Base-by-base conservation (phyloP, 2,797 vertebrate species). In the Melanotaenia maccullochi region DNA sequence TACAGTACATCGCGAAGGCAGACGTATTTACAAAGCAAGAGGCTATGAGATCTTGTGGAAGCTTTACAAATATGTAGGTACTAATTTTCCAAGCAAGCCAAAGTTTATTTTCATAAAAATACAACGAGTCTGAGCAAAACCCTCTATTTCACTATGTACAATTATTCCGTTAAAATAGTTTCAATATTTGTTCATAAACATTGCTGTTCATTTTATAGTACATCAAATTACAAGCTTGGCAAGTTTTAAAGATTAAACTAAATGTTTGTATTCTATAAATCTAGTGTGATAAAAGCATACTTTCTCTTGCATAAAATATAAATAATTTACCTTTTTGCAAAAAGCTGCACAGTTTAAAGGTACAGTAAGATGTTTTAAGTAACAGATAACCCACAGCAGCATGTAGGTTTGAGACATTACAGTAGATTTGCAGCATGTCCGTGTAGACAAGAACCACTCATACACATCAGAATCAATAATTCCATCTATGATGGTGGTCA, bases 1-100 rank as follows among this genome's bases (percentile, higher is more conserved):
- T 89, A 82, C 93, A 93, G 89, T 92, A 95, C 93, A 91, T 94
- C 93, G 95, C 94, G 95, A 96, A 95, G 94, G 79, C 70, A 73
- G 87, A 80, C 93, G 93, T 95, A 97, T 97, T 96, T 97, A 98
- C 96, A 97, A 87, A 71, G 82, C 90, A 85, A 95, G 93, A 96
- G 93, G 91, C 94, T 95, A 96, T 60, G 89, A 84, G 86, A 82
- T 88, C 86, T 88, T 93, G 82, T 91, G 89, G 87, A 94, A 93
- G 88, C 78, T 93, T 93, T 86, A 95, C 78, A 90, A 90, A 92
- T 94, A 93, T 93, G 92, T 91, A 76, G 52, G 70, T 57, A 92
- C 89, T 90, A 84, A 91, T 62, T 95, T 72, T 94, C 91, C 92
- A 94, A 93, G 94, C 95, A 94, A 86, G 77, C 76, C 61, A 83